Evolutionary conservation across 1,140 invertebrate species (phyloP).

Genomic region (Rhopalosiphum padi): DNA sequence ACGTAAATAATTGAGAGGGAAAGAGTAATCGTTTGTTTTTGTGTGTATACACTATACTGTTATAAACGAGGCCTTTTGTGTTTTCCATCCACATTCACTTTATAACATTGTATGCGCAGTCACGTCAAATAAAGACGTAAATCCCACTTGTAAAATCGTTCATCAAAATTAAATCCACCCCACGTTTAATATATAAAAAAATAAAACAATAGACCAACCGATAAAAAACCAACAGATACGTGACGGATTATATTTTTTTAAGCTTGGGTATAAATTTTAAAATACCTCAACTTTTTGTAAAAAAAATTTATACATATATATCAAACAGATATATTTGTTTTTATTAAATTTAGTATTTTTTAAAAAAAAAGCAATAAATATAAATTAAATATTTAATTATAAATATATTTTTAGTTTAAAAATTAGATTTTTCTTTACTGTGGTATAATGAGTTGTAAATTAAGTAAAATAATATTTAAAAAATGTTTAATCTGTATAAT

Average conservation of each 20-base stretch:
- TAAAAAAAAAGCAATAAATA: background rate
- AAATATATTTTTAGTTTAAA: background rate
- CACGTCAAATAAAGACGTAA: constrained; percentile 56
- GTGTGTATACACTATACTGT: constrained; percentile 18
- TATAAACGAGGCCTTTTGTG: constrained; percentile 41
- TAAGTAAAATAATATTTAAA: background rate
- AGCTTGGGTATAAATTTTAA: background rate
- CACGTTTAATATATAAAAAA: background rate
- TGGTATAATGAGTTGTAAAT: background rate
- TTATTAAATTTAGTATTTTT: background rate
- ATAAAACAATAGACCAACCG: constrained; percentile 23
- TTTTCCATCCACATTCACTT: constrained; percentile 50
- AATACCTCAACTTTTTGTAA: background rate
- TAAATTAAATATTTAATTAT: background rate
- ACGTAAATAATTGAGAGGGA: constrained; percentile 44
- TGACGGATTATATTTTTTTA: constrained; percentile 37
- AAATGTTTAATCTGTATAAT: background rate
- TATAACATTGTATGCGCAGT: constrained; percentile 53
- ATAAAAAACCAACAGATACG: constrained; percentile 28
- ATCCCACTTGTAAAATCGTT: constrained; percentile 57
- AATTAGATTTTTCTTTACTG: background rate
- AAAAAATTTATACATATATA: background rate
- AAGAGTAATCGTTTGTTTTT: constrained; percentile 49
- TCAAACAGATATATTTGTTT: background rate
- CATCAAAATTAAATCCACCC: constrained; percentile 52